These are phyloP conservation scores for Siniperca scherzeri DNA, from an alignment of 2,797 vertebrate genomes.

Conservation along the genomic window DNA sequence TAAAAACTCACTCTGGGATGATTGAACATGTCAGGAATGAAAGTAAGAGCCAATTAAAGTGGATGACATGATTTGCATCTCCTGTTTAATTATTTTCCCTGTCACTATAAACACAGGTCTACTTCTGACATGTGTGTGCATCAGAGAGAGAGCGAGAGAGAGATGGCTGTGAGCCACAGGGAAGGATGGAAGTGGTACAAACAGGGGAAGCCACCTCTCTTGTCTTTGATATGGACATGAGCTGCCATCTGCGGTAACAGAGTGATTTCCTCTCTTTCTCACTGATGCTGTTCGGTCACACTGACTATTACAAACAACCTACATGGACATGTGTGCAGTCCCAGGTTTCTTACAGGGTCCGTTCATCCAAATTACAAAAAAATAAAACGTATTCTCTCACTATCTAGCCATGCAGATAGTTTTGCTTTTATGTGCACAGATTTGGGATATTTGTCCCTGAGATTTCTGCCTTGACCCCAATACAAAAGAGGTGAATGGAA, in stretches of 20 bases:
- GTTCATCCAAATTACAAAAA: neutral
- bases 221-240: slow-evolving; percentile 53
- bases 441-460: neutral
- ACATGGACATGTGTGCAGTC: neutral
- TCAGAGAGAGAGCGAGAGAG: neutral
- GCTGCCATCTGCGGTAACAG: slow-evolving; percentile 31
- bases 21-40: slow-evolving; percentile 53
- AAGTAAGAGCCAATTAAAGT: slow-evolving; percentile 58
- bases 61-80: slow-evolving; percentile 57
- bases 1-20: slow-evolving; percentile 40
- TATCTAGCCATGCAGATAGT: neutral
- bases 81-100: slow-evolving; percentile 60
- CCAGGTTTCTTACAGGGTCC: neutral
- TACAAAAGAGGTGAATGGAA: neutral
- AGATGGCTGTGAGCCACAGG: neutral
- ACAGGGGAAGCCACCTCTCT: slow-evolving; percentile 10
- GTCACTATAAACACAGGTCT: slow-evolving; percentile 50
- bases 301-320: neutral
- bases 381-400: neutral
- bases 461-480: neutral
- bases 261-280: slow-evolving; percentile 7
- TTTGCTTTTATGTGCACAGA: neutral
- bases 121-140: slow-evolving; percentile 20
- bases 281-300: slow-evolving; percentile 12
- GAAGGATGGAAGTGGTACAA: neutral